These are phyloP conservation scores for Allolobophora icterica DNA, from an alignment of 2,888 invertebrate species.

Conservation along the genomic window DNA sequence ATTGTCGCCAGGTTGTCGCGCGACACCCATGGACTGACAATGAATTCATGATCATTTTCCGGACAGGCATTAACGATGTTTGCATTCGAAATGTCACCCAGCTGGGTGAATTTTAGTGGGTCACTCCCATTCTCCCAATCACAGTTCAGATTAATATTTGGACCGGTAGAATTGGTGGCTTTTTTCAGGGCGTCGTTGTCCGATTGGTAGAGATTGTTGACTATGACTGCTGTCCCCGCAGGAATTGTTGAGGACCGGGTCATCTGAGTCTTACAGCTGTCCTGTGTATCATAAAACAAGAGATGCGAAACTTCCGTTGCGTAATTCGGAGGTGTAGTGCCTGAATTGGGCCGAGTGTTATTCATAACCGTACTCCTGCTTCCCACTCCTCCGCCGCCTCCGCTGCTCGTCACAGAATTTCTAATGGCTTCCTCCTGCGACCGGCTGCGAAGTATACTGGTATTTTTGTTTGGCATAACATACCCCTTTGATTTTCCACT, in stretches of 20 bases:
- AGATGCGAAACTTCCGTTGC: conserved; percentile 25
- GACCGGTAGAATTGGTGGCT: neutral
- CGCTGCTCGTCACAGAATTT: conserved; percentile 7
- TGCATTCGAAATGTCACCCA: conserved; percentile 23
- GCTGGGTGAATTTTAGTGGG: neutral
- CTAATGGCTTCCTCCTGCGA: conserved; percentile 21
- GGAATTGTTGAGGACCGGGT: conserved; percentile 26
- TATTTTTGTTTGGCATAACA: conserved; percentile 18
- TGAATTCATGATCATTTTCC: conserved; percentile 14
- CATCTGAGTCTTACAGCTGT: conserved; percentile 27
- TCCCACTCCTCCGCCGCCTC: neutral
- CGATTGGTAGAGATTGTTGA: conserved; percentile 29
- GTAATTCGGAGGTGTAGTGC: neutral
- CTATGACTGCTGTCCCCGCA: conserved; percentile 14
- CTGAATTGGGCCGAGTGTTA: conserved; percentile 23
- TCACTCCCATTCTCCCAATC: conserved; percentile 20
- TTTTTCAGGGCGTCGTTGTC: neutral
- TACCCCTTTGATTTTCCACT: conserved; percentile 22
- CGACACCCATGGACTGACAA: conserved; percentile 14
- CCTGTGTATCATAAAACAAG: conserved; percentile 23
- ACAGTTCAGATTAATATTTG: conserved; percentile 28
- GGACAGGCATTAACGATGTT: conserved; percentile 18
- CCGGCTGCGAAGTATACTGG: conserved; percentile 18
- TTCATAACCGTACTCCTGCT: neutral
- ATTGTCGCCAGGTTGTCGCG: conserved; percentile 22